Conservation (phyloP, 37 sponge, comb jelly and placozoan species). For the Spongilla lacustris region DNA sequence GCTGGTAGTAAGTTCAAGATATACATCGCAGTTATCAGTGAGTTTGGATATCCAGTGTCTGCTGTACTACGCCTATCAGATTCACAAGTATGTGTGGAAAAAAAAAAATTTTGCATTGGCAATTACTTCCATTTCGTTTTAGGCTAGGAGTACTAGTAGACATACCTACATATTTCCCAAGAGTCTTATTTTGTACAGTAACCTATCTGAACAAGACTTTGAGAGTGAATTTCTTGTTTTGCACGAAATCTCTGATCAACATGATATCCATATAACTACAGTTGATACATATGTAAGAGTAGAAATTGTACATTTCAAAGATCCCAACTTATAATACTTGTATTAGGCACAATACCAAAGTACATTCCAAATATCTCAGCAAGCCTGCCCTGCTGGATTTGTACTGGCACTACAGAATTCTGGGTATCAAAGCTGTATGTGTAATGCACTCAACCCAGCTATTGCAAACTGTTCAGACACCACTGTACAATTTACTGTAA, state of each 20-base stretch:
- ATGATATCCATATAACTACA: neutral
- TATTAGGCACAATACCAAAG: neutral
- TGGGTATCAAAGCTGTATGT: neutral
- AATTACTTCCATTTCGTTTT: too few relatives aligned
- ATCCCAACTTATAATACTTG: neutral
- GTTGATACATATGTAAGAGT: neutral
- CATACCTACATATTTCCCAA: neutral
- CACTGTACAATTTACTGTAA: neutral
- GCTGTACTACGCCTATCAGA: conserved; percentile 3
- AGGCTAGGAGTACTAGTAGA: neutral
- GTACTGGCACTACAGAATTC: neutral
- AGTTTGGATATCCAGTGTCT: conserved; percentile 1
- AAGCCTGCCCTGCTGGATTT: neutral
- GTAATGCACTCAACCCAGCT: neutral
- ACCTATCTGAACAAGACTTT: neutral
- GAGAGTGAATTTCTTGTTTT: neutral
- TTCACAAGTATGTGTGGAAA: neutral
- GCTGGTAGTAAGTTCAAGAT: conserved; percentile 4
- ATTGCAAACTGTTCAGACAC: neutral
- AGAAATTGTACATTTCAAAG: neutral
- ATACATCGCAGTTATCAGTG: neutral
- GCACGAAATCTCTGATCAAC: neutral
- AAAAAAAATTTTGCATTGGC: too few relatives aligned
- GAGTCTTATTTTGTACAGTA: neutral
- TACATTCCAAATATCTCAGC: neutral